Evolutionary conservation across 92 coral and sea anemone genomes (phyloP).

Genomic region (Galaxea fascicularis): DNA sequence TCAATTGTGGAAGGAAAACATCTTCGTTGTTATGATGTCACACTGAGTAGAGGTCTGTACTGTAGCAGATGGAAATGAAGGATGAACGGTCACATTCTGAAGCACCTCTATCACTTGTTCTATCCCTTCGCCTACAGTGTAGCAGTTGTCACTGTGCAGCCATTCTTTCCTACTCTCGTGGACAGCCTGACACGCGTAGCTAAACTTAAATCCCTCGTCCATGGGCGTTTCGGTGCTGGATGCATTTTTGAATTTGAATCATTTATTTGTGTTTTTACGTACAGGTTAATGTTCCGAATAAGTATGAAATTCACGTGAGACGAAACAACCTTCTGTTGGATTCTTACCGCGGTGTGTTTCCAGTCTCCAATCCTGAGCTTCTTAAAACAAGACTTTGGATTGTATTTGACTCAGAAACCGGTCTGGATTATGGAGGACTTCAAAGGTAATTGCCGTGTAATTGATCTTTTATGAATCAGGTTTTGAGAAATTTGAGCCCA

Average conservation of each 20-base stretch:
- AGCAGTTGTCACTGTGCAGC: too few relatives aligned
- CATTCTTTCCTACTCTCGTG: too few relatives aligned
- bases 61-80: too few relatives aligned
- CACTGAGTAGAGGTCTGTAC: too few relatives aligned
- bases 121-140: too few relatives aligned
- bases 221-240: too few relatives aligned
- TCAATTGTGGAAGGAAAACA: too few relatives aligned
- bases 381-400: conserved; percentile 95
- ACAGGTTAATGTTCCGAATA: conserved; percentile 95
- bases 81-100: too few relatives aligned
- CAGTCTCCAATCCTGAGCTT: conserved; percentile 81
- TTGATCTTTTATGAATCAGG: not conserved
- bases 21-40: too few relatives aligned
- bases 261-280: not conserved
- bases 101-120: too few relatives aligned
- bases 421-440: conserved; percentile 98
- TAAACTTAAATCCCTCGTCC: not conserved
- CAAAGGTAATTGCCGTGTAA: conserved; percentile 73
- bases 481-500: not conserved
- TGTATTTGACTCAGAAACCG: conserved; percentile 97
- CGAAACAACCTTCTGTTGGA: conserved; percentile 88
- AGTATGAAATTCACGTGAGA: conserved; percentile 93
- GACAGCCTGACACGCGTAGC: too few relatives aligned
- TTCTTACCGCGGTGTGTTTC: conserved; percentile 90
- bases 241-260: not conserved